Percentiles rank a stretch among this genome's conserved stretches.
Conservation (phyloP, 2,888 invertebrate genomes). For the Ferrisia virgata region DNA sequence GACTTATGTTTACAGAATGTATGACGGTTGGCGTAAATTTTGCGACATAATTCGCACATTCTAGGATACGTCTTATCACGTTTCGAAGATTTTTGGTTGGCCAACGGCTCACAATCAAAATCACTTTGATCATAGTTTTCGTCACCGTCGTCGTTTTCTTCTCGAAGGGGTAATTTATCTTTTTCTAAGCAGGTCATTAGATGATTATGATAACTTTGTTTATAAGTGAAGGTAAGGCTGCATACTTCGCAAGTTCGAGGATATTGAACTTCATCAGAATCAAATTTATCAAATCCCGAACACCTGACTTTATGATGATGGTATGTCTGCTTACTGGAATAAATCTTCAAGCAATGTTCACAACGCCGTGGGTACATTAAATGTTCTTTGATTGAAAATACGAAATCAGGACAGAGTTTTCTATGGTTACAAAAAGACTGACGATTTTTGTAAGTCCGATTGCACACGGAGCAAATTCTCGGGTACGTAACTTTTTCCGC, state of each 20-base stretch:
- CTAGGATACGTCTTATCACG: neutral
- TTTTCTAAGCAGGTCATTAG: neutral
- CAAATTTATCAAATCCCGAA: neutral
- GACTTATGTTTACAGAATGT: neutral
- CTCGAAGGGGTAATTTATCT: neutral
- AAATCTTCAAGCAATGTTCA: neutral
- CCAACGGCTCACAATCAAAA: neutral
- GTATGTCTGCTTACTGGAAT: neutral
- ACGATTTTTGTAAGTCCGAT: neutral
- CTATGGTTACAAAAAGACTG: constrained; percentile 8
- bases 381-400: neutral
- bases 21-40: neutral
- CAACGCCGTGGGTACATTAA: neutral
- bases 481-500: neutral
- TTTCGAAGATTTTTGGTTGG: neutral
- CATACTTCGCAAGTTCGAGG: neutral
- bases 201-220: neutral
- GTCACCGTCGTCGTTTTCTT: neutral
- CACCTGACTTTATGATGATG: neutral
- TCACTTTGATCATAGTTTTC: neutral
- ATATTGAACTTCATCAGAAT: neutral
- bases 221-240: neutral
- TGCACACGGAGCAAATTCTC: neutral
- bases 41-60: neutral
- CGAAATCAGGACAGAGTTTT: neutral